These are phyloP conservation scores for Acomys russatus DNA, from an alignment of 2,797 vertebrate genomes.

Conservation along the genomic window DNA sequence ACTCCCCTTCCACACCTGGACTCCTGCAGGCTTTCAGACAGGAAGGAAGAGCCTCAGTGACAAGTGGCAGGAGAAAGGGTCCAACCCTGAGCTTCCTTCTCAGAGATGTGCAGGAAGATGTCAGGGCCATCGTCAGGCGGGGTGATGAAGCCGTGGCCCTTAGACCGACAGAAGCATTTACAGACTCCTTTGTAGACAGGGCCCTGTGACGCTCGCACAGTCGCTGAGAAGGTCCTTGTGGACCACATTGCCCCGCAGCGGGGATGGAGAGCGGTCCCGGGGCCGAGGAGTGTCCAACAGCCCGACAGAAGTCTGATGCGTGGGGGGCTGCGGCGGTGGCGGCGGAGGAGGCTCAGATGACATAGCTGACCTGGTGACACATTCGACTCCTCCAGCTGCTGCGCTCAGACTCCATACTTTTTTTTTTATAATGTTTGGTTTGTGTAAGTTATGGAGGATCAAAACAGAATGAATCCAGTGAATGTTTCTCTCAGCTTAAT, in stretches of 20 bases:
- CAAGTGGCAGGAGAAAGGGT: background rate
- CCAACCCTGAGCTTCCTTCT: constrained; percentile 85
- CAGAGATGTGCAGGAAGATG: constrained; percentile 98
- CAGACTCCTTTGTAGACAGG: constrained; percentile 94
- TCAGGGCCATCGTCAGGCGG: constrained; percentile 93
- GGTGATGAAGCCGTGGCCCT: constrained; percentile 97
- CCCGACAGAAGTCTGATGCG: constrained; percentile 79
- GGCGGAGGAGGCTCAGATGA: constrained; percentile 86
- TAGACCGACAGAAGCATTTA: constrained; percentile 97
- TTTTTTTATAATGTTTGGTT: background rate
- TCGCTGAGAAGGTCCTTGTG: constrained; percentile 96
- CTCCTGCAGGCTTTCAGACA: constrained; percentile 22
- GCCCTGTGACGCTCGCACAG: constrained; percentile 94
- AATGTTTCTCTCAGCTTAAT: background rate
- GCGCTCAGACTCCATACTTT: too few relatives aligned
- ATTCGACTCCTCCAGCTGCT: too few relatives aligned
- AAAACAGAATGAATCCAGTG: background rate
- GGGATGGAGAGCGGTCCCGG: constrained; percentile 93
- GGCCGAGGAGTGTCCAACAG: constrained; percentile 85
- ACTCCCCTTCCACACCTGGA: constrained; percentile 94
- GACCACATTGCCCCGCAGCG: constrained; percentile 93
- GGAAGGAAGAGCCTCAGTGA: constrained; percentile 62
- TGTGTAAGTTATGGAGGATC: constrained; percentile 1
- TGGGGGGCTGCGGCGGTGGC: constrained; percentile 74
- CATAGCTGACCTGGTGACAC: constrained; percentile 89